Base-by-base conservation (phyloP, 2,888 invertebrate genomes). In the Xylota sylvarum region DNA sequence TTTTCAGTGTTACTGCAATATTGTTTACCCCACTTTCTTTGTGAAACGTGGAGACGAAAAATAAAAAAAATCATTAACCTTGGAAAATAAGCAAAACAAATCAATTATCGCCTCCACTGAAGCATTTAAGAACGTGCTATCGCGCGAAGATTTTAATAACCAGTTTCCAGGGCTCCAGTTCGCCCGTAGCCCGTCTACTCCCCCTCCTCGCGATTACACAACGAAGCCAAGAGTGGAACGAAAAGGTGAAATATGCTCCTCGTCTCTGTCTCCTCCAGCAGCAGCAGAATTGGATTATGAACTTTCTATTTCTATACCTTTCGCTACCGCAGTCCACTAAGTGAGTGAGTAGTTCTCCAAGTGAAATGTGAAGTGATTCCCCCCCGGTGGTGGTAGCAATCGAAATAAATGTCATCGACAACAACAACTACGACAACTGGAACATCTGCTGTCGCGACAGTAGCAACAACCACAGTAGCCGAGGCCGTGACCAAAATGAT, bases 281-380 rank as follows among this genome's bases (percentile, higher is more conserved):
- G 64, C 23, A 23, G 23, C 23, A 23, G 23, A 84, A 64, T 80
- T 37, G 56, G 56, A 74, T 70, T 80, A 80, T 80, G 64, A 85
- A 81, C 85, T 85, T 85, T 85, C 85, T 80, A 77, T 85, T 85
- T 72, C 65, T 14, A 60, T 76, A 52, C 35, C 65, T 80, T 64
- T 58, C 64, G 19, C 50, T 52, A 12, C 7, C 19, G 58, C 19
- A 50, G 7, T 56, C 14, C 64, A 58, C 37, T 23, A 3, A 10
- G 23, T n/a, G 40, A 56, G 65, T 70, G 32, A 65, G 37, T 19
- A 58, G 55, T 35, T 6, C 12, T 32, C 9, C 7, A 55, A 56
- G 74, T 74, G 76, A 76, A 56, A 76, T 65, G 76, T 65, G 12
- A 76, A 64, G 64, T 23, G 23, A 32, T 7, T 7, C 32, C 43